Conservation (phyloP, 2,888 invertebrate species). For the Arenicola marina region DNA sequence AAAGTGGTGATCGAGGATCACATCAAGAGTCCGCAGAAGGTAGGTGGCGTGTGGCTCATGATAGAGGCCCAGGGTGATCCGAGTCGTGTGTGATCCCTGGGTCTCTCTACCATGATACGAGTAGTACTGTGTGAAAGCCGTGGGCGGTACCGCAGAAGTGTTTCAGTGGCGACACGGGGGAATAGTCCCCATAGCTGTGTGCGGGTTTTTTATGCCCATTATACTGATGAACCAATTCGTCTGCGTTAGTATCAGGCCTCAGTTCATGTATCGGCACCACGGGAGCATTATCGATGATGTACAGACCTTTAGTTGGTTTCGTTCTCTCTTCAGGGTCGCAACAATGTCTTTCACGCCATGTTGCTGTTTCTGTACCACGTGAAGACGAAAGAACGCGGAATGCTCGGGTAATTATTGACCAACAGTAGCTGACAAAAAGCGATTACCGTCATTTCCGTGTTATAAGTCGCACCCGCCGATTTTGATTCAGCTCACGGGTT, state of each 20-base stretch:
- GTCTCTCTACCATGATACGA: too few species aligned
- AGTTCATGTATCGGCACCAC: background rate
- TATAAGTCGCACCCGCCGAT: too few species aligned
- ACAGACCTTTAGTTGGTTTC: too few species aligned
- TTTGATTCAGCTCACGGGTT: too few species aligned
- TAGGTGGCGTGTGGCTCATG: too few species aligned
- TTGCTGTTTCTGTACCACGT: constrained; percentile 80
- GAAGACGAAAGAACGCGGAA: constrained; percentile 74
- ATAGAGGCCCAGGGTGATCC: too few species aligned
- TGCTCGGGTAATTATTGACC: constrained; percentile 68
- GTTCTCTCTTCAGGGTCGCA: constrained; percentile 70
- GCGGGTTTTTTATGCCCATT: too few species aligned
- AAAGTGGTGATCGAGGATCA: constrained; percentile 72
- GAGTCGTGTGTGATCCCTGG: too few species aligned
- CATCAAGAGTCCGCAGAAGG: constrained; percentile 72
- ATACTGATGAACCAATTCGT: background rate
- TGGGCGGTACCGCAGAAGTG: too few species aligned
- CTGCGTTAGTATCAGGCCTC: background rate
- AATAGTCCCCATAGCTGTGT: too few species aligned
- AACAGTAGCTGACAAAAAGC: background rate
- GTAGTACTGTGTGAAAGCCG: too few species aligned
- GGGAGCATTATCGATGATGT: background rate
- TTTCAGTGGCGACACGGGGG: too few species aligned
- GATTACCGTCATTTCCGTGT: background rate
- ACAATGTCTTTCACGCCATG: constrained; percentile 85